These are phyloP conservation scores for Alloplasta piceator DNA, from an alignment of 2,888 invertebrate species.

Conservation along the genomic window DNA sequence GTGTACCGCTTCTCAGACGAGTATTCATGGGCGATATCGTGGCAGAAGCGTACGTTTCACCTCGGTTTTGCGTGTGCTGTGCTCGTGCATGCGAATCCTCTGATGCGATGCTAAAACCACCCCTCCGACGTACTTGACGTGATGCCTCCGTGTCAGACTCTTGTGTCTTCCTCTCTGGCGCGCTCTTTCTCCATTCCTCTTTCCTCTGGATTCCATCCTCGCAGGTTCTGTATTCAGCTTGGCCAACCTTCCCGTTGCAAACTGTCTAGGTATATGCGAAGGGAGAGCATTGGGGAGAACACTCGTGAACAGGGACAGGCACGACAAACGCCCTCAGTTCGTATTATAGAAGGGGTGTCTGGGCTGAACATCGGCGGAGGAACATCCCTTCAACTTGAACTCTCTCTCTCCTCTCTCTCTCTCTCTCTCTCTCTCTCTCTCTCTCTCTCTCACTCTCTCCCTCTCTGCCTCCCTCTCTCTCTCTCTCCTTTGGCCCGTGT, in stretches of 20 bases:
- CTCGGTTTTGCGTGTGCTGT: background rate
- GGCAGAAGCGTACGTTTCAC: background rate
- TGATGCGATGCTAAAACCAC: slow-evolving; percentile 52
- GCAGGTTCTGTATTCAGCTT: slow-evolving; percentile 24
- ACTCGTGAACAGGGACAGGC: slow-evolving; percentile 49
- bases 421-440: background rate
- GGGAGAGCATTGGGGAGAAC: slow-evolving; percentile 18
- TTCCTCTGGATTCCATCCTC: background rate
- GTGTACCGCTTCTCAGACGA: slow-evolving; percentile 5
- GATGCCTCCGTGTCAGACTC: slow-evolving; percentile 13
- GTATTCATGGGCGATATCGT: slow-evolving; percentile 1
- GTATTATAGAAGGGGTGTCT: slow-evolving; percentile 36
- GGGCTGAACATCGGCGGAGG: slow-evolving; percentile 21
- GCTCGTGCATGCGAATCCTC: slow-evolving; percentile 22
- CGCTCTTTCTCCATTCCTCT: background rate
- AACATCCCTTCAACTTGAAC: slow-evolving; percentile 34
- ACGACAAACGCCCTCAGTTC: slow-evolving; percentile 54
- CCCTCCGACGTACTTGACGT: slow-evolving; percentile 24
- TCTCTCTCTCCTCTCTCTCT: background rate
- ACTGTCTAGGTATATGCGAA: slow-evolving; percentile 29
- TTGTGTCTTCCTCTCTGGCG: background rate
- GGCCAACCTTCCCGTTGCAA: slow-evolving; percentile 20
- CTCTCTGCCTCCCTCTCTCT: background rate
- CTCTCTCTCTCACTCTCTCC: background rate
- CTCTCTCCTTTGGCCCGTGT: slow-evolving; percentile 10